Evolutionary conservation across 2,797 vertebrate genomes (phyloP).

Genomic region (Heteromormyrus szaboi): DNA sequence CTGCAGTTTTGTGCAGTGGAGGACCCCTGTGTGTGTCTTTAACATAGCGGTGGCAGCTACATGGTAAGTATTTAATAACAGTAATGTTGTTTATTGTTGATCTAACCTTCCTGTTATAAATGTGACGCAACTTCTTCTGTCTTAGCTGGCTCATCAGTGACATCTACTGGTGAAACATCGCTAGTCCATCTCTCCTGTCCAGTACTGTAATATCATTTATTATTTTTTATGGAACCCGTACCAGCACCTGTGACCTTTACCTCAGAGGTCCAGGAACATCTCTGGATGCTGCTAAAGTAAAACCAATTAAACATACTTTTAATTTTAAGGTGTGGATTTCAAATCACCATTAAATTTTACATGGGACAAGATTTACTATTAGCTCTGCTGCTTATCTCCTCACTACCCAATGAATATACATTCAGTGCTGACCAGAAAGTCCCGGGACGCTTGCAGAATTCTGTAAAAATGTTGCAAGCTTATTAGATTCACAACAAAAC

Average conservation of each 20-base stretch:
- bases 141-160: constrained; percentile 51
- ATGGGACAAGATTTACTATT: neutral
- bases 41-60: neutral
- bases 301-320: neutral
- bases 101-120: constrained; percentile 30
- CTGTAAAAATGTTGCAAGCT: neutral
- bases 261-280: neutral
- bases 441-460: neutral
- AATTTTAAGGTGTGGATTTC: neutral
- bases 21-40: neutral
- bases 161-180: constrained; percentile 64
- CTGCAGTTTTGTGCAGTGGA: neutral
- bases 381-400: neutral
- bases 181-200: constrained; percentile 30
- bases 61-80: constrained; percentile 59
- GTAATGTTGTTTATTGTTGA: constrained; percentile 60
- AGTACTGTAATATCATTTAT: neutral
- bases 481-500: neutral
- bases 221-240: neutral
- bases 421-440: neutral
- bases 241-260: neutral
- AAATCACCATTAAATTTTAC: neutral
- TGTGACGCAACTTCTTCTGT: constrained; percentile 26
- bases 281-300: neutral
- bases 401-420: neutral